These are phyloP conservation scores for Dascyllus trimaculatus DNA, from an alignment of 2,113 vertebrate genomes.

Conservation along the genomic window DNA sequence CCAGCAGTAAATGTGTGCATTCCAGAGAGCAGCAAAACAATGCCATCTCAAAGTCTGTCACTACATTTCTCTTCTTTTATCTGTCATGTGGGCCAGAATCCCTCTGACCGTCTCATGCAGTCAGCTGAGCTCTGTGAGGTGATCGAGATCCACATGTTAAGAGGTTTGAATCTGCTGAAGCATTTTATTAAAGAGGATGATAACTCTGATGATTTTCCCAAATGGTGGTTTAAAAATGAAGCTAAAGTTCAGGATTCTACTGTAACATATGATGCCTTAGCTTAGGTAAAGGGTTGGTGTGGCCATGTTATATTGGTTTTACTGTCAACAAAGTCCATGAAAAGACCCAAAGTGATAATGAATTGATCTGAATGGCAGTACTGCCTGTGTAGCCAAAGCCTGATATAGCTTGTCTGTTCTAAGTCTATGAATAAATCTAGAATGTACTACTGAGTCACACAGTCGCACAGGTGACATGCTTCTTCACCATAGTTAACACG, in stretches of 20 bases:
- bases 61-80: background rate
- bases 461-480: background rate
- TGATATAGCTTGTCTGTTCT: conserved; percentile 7
- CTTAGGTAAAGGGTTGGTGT: too few species aligned
- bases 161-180: background rate
- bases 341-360: background rate
- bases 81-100: background rate
- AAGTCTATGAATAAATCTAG: background rate
- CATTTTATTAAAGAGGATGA: background rate
- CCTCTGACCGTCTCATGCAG: background rate
- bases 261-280: too few species aligned
- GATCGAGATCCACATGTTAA: background rate
- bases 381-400: background rate
- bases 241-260: too few species aligned
- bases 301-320: background rate
- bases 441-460: background rate
- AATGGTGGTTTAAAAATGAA: too few species aligned
- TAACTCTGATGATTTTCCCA: too few species aligned
- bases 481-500: background rate
- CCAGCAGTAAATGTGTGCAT: background rate
- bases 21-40: background rate
- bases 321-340: background rate
- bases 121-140: background rate
- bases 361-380: too few species aligned
- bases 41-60: background rate